Percentiles rank a stretch among this genome's conserved stretches.
Conservation (phyloP, 2,888 invertebrate genomes). For the Trichopoda pennipes region DNA sequence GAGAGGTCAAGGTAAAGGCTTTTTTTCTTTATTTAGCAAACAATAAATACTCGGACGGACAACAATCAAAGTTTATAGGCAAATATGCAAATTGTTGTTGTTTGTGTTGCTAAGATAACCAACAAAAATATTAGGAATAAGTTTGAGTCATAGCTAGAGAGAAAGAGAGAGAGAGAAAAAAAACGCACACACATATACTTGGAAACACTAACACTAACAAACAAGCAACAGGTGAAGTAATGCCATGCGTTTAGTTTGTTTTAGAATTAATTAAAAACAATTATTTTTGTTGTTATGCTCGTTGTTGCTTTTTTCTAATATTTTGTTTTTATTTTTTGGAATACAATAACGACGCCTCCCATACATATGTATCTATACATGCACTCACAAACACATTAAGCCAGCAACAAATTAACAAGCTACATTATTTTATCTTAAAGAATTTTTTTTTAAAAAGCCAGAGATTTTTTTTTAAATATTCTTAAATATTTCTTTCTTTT, state of each 20-base stretch:
- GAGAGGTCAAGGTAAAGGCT: conserved; percentile 64
- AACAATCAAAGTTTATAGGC: conserved; percentile 4
- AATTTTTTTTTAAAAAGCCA: not conserved
- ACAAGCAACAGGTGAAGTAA: conserved; percentile 64
- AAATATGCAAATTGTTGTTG: conserved; percentile 47
- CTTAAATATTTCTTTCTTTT: not conserved
- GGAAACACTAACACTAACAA: not conserved
- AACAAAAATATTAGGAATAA: conserved; percentile 10
- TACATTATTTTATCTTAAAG: conserved; percentile 20
- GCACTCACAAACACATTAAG: not conserved
- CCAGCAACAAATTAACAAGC: not conserved
- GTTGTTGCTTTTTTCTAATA: not conserved
- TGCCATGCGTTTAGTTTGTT: conserved; percentile 24
- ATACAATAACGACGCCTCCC: conserved; percentile 29
- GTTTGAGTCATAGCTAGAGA: conserved; percentile 35
- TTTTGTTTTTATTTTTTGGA: conserved; percentile 4
- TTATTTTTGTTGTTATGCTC: conserved; percentile 12
- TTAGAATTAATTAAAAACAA: conserved; percentile 28
- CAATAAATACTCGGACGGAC: conserved; percentile 19
- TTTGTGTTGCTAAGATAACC: conserved; percentile 15
- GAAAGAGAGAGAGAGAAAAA: conserved; percentile 7
- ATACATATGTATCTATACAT: conserved; percentile 1
- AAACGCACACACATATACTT: not conserved
- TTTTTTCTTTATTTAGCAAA: conserved; percentile 27
- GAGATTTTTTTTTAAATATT: not conserved